Evolutionary conservation across 1,140 invertebrate genomes (phyloP), one percentile per base, ranked within the genome.

Genomic region (Lordiphosa stackelbergi): DNA sequence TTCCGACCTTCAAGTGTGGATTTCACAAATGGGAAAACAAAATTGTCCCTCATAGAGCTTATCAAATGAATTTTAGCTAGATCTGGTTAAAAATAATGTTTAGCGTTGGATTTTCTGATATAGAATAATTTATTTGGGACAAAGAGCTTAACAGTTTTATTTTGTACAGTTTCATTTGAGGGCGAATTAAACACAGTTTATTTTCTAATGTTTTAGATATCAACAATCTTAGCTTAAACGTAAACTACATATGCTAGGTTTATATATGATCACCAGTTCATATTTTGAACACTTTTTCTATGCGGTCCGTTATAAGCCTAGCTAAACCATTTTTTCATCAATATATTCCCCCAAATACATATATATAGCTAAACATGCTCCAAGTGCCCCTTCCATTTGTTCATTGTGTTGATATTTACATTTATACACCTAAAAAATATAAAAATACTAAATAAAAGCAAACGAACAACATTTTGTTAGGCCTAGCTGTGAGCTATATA

Each of bases 371-470:
- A 48, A 57, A 34, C 16, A 31, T 51, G 35, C 61, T 66, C 13
- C 61, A 56, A 66, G 62, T 69, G 62, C 55, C 55, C 65, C 66
- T 59, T 71, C 52, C 51, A 60, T 46, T 54, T 13, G 35, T 52
- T 38, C 42, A 56, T 51, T 49, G 35, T 68, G 55, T 59, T 69
- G 31, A 59, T 38, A 61, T 46, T 37, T 35, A 53, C 37, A 54
- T 41, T 52, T 54, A 12, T 40, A 34, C 40, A 52, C 28, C 7
- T 8, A 31, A 31, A 31, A 31, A 31, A 31, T 34, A 34, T 8
- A 22, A 48, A 37, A 24, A 6, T 24, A 24, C 4, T 7, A 31
- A 31, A 28, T 34, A 24, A 12, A 22, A 48, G 28, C 22, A 24
- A 24, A 24, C 5, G 22, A 24, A 24, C 22, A 5, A 24, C 13